Evolutionary conservation across 2,888 invertebrate genomes (phyloP), one percentile per base, ranked within the genome.

Genomic region (Pelosia muscerda): DNA sequence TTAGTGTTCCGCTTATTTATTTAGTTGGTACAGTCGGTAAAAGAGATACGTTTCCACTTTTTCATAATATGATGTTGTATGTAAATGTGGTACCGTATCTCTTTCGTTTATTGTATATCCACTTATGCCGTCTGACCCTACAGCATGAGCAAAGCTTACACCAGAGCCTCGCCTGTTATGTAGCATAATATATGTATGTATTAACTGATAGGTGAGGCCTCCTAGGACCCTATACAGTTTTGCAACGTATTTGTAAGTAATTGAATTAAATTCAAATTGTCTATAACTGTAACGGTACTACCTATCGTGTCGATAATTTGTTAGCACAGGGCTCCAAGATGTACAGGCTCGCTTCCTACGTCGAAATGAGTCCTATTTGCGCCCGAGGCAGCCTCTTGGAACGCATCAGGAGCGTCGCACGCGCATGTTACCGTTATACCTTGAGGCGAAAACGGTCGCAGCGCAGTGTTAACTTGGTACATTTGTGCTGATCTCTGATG

Each of bases 351-450:
- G 74, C 76, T 78, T 82, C 77, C 82, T 82, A 75, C 68, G 74
- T 73, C 64, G 69, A 72, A 81, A 77, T 81, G 73, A 79, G 76
- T 71, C 72, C 69, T 75, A 72, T 71, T 69, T 68, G 66, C 71
- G 84, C 88, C 82, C 67, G 73, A 71, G 85, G 86, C 87, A 59
- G 31, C 71, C 70, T 78, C 76, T 76, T 66, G 70, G 78, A 81
- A 85, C 86, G 86, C 87, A 88, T 91, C 90, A 89, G 87, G 89
- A 90, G 90, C 89, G 90, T 86, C 81, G 83, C 81, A 83, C 82
- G 87, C 85, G 83, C 83, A 77, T 72, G 74, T 84, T 86, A 87
- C 92, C 89, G 92, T 91, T 92, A 90, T 83, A 77, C 86, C 92
- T 88, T 71, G 83, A 81, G 88, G 92, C 86, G 81, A 79, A 81